Evolutionary conservation across 2,113 vertebrate genomes (phyloP), one percentile per base, ranked within the genome.

Genomic region (Brachionichthys hirsutus): DNA sequence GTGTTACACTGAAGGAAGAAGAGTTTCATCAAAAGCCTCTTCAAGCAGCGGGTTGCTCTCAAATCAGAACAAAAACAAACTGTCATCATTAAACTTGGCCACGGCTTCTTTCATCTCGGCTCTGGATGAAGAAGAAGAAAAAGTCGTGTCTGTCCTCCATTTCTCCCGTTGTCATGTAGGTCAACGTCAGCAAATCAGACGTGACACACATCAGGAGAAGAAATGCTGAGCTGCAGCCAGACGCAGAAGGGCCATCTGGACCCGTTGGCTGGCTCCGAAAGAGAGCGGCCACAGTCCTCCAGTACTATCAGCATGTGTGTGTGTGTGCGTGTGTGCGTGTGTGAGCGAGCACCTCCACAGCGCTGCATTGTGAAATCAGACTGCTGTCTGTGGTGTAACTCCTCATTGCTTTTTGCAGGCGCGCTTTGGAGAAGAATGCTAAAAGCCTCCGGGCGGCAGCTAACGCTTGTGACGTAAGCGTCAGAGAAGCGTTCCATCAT

Each of bases 161-260:
- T 75, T 56, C 67, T 60, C 51, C 73, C 56, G 65, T 62, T 68
- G 70, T 67, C 75, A 84, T 84, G 72, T 81, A 76, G 75, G 73
- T 80, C 73, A 80, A 57, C 57, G 64, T 74, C 67, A 77, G 67
- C 59, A 73, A 80, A 82, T 85, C 75, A 77, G 59, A 82, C 67
- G 62, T 78, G 70, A 78, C 62, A 61, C 69, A 81, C 46, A 75
- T 79, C 57, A 67, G 67, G 47, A 50, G 34, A 54, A 77, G 36
- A 69, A 73, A 59, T 51, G 45, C 54, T 49, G 62, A 35, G 49
- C 50, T n/a, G 62, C 46, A 68, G 80, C 81, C 81, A 84, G 62
- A 77, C 62, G 24, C 72, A 68, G 56, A 73, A 67, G 36, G 80
- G 57, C 81, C 81, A 85, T 85, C 83, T 88, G 84, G 77, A 44